Base-by-base conservation (phyloP, 2,888 invertebrate species). In the Chelonus formosanus region DNA sequence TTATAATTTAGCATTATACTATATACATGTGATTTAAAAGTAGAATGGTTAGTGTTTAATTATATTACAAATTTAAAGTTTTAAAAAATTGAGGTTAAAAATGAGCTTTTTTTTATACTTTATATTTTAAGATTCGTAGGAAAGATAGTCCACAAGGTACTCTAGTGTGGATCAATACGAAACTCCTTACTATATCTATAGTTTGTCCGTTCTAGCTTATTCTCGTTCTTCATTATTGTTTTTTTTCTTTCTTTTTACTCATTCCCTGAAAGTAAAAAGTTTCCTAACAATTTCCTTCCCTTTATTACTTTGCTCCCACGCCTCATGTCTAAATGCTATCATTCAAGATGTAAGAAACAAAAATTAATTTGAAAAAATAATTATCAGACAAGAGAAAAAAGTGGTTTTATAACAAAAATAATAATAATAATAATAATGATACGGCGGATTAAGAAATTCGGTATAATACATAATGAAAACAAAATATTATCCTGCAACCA, bases 401-500 rank as follows among this genome's bases (percentile, higher is more conserved):
- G n/a, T 47, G 20, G 40, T 56, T 7, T 5, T 44, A 31, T 6
- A 56, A 20, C 6, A 55, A 6, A 40, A 40, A 20, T 40, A 20
- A 40, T 7, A 60, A 50, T 32, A 53, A 62, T 31, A 20, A 55
- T 43, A 52, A 32, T 40, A 47, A 59, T 36, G 59, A 55, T 35
- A 7, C 40, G 47, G 43, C 48, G 32, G 60, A 60, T n/a, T 8
- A 5, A 67, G 48, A 65, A 45, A 68, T 58, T 52, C 54, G 65
- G 31, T 45, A 58, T 62, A 36, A 50, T 43, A 54, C 48, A 63
- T 63, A 69, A 71, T 65, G 62, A 73, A 70, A 74, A 74, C 71
- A 70, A 78, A 74, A 79, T 76, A 82, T 78, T 77, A 82, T 83
- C 83, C 84, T 84, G 82, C 84, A 84, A 83, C 83, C 77, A 81